Base-by-base conservation (phyloP, 2,797 vertebrate genomes). In the Alosa sapidissima region DNA sequence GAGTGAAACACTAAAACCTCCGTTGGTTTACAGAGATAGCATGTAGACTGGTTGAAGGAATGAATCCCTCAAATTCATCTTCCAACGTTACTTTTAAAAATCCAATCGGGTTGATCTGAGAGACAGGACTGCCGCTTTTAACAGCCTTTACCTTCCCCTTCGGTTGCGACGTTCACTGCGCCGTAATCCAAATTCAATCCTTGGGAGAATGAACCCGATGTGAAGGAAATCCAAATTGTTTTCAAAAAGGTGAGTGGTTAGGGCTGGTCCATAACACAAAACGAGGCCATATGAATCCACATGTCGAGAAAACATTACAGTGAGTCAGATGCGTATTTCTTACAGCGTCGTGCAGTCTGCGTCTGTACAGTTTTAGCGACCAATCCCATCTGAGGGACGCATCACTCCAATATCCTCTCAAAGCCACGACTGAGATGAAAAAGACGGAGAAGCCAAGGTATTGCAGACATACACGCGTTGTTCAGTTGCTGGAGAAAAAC, bases 171-270 rank as follows among this genome's bases (percentile, higher is more conserved):
- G 68, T 75, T 75, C 36, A 75, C 68, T 75, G 68, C 68, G 36
- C 68, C 16, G 68, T 75, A 75, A 75, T 75, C 68, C 68, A 75
- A 75, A 75, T 75, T 19, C 68, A 75, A 75, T 41, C 68, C 68
- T 75, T 75, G 33, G 14, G 36, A 75, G 68, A 75, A 45, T 75
- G 36, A 16, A 75, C 65, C 36, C 68, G 68, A 75, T 75, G 36
- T 75, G 68, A 45, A 75, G 45, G 68, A 75, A 75, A 75, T 75
- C 68, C 68, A 75, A 75, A 75, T 75, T 75, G 68, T 75, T 75
- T 45, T 75, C 36, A 45, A 36, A 41, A 75, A 75, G 68, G 33
- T 75, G 36, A 45, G 36, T 75, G 68, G 33, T 41, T 75, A 75
- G 14, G 45, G 68, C 36, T 75, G 33, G 11, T 75, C 36, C 68